A percentile compares a stretch with the other conserved stretches of the same genome.
phyloP scores from a whole-genome alignment of 64 coral and sea anemone genomes.

The Acropora tenuis region DNA sequence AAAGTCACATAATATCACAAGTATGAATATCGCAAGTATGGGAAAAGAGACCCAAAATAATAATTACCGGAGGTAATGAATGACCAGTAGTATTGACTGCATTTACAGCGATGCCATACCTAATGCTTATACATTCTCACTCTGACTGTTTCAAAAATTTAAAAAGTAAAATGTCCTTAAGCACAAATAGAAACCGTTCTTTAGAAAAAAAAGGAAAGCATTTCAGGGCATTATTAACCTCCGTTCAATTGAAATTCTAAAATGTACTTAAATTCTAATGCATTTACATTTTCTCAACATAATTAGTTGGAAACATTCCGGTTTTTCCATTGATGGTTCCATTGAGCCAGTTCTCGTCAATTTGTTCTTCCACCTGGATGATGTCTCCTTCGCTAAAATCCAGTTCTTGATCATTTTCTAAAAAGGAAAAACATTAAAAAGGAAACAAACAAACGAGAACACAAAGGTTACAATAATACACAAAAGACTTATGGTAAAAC shows the following conservation, averaged over 20 bases:
- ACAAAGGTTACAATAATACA: background rate
- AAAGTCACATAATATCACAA: too few relatives aligned
- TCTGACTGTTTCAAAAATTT: too few relatives aligned
- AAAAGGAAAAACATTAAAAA: constrained; percentile 10
- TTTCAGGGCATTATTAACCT: background rate
- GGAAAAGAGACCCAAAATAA: too few relatives aligned
- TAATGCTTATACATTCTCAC: too few relatives aligned
- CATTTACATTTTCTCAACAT: constrained; percentile 76
- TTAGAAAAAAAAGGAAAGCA: too few relatives aligned
- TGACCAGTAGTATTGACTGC: too few relatives aligned
- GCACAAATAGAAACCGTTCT: too few relatives aligned
- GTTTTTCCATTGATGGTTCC: constrained; percentile 79
- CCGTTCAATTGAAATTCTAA: constrained; percentile 10
- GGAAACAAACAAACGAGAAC: background rate
- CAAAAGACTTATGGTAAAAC: too few relatives aligned
- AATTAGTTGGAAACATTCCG: constrained; percentile 91
- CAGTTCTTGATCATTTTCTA: constrained; percentile 97
- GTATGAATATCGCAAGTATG: too few relatives aligned
- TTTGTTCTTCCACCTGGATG: constrained; percentile 73
- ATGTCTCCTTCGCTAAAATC: constrained; percentile 89
- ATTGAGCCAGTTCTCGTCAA: constrained; percentile 96
- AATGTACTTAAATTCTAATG: background rate
- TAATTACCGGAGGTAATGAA: too few relatives aligned
- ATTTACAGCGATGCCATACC: too few relatives aligned
- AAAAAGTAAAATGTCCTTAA: too few relatives aligned